Conservation (phyloP, 2,888 invertebrate genomes). For the Pollenia amentaria region DNA sequence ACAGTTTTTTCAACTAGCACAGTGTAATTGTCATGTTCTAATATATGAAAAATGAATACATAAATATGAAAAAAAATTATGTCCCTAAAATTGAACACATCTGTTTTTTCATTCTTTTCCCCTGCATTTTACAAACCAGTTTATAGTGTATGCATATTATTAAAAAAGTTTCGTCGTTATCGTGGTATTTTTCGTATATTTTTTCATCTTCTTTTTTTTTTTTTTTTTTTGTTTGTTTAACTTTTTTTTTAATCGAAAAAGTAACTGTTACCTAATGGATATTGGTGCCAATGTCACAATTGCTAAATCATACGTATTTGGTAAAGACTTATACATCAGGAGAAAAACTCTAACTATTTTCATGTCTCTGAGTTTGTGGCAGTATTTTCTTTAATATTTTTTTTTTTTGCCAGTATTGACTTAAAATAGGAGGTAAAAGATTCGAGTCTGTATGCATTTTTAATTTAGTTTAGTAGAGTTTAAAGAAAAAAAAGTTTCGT, state of each 20-base stretch:
- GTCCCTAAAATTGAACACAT: background rate
- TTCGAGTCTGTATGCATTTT: conserved; percentile 64
- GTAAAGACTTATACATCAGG: background rate
- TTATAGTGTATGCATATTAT: conserved; percentile 64
- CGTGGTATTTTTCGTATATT: conserved; percentile 23
- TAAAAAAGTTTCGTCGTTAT: conserved; percentile 71
- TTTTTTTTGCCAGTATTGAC: conserved; percentile 60
- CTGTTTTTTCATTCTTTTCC: background rate
- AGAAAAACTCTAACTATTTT: conserved; percentile 35
- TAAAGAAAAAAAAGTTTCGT: conserved; percentile 53
- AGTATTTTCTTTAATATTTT: conserved; percentile 33
- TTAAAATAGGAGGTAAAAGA: conserved; percentile 21
- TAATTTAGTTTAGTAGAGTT: conserved; percentile 65
- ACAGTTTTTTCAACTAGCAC: too few relatives aligned
- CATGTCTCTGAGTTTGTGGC: conserved; percentile 59
- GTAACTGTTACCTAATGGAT: conserved; percentile 34
- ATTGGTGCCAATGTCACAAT: conserved; percentile 70
- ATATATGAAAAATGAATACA: too few relatives aligned
- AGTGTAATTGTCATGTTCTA: too few relatives aligned
- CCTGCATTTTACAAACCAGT: background rate
- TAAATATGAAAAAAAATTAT: too few relatives aligned
- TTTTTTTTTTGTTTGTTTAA: background rate
- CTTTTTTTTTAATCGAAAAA: conserved; percentile 7
- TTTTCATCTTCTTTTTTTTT: background rate
- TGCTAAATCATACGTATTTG: conserved; percentile 47